Conservation (phyloP, 2,888 invertebrate genomes). For the Lampropteryx suffumata region DNA sequence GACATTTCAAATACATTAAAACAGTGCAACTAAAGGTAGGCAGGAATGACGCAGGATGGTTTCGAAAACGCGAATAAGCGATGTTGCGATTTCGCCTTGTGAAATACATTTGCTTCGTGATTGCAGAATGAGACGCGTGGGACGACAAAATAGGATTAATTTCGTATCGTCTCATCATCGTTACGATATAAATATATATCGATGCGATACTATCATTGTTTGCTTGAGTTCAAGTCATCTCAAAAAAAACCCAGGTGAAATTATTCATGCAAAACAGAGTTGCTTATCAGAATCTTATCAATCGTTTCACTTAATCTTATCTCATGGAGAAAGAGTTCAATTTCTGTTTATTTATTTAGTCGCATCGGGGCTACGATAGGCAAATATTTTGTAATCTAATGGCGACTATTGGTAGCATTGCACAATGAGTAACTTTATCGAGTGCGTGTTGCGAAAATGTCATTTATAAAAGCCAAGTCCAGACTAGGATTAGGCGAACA, state of each 20-base stretch:
- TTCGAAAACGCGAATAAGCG: slow-evolving; percentile 81
- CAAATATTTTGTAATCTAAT: slow-evolving; percentile 68
- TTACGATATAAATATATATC: slow-evolving; percentile 38
- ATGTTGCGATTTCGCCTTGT: slow-evolving; percentile 79
- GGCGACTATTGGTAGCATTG: slow-evolving; percentile 51
- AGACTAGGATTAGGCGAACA: too few relatives aligned
- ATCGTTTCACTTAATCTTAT: slow-evolving; percentile 74
- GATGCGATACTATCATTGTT: too few relatives aligned
- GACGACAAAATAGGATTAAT: slow-evolving; percentile 76
- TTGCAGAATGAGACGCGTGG: slow-evolving; percentile 74
- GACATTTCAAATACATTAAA: slow-evolving; percentile 24
- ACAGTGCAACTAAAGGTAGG: slow-evolving; percentile 33
- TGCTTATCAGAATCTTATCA: slow-evolving; percentile 22
- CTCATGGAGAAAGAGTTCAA: slow-evolving; percentile 47
- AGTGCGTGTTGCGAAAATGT: slow-evolving; percentile 51
- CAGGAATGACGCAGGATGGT: slow-evolving; percentile 77
- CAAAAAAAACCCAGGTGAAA: background rate
- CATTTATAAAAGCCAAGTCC: slow-evolving; percentile 27
- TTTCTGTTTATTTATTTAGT: slow-evolving; percentile 69
- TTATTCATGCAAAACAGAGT: slow-evolving; percentile 7
- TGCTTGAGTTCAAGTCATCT: too few relatives aligned
- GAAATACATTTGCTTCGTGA: slow-evolving; percentile 71
- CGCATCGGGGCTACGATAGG: slow-evolving; percentile 57
- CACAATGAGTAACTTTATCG: slow-evolving; percentile 51
- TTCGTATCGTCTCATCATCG: slow-evolving; percentile 45